These are phyloP conservation scores for Drosophila gaucha DNA, from an alignment of 2,888 invertebrate species.

Conservation along the genomic window DNA sequence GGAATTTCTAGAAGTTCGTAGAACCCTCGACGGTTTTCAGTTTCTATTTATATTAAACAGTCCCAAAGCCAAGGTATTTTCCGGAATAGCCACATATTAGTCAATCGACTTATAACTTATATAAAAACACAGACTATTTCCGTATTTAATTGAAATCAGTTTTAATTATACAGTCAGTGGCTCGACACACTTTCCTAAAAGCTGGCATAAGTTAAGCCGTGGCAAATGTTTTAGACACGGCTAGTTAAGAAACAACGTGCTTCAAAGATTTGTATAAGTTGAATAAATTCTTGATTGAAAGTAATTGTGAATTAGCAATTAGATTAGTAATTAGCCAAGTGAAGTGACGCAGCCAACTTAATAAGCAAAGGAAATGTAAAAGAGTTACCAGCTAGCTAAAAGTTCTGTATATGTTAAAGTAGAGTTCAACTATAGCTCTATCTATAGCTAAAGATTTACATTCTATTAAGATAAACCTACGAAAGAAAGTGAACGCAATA, in stretches of 20 bases:
- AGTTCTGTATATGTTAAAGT: not conserved
- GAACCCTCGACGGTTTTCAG: not conserved
- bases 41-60: not conserved
- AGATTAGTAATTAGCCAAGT: not conserved
- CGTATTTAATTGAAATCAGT: not conserved
- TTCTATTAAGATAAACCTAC: not conserved
- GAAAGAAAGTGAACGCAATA: not conserved
- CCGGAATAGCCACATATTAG: not conserved
- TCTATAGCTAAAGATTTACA: not conserved
- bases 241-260: not conserved
- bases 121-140: not conserved
- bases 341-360: not conserved
- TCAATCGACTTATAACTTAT: not conserved
- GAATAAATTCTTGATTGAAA: not conserved
- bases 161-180: not conserved
- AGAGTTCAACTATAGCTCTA: no score
- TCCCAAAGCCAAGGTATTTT: not conserved
- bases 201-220: no score
- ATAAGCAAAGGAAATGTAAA: not conserved
- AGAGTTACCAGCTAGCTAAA: not conserved
- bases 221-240: not conserved
- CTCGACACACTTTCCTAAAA: not conserved
- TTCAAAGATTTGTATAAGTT: not conserved
- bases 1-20: not conserved
- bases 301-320: not conserved